Percentiles rank a stretch among this genome's conserved stretches.
These are phyloP conservation scores for Dolichopus griseipennis DNA, from an alignment of 2,888 invertebrate genomes.

Conservation along the genomic window DNA sequence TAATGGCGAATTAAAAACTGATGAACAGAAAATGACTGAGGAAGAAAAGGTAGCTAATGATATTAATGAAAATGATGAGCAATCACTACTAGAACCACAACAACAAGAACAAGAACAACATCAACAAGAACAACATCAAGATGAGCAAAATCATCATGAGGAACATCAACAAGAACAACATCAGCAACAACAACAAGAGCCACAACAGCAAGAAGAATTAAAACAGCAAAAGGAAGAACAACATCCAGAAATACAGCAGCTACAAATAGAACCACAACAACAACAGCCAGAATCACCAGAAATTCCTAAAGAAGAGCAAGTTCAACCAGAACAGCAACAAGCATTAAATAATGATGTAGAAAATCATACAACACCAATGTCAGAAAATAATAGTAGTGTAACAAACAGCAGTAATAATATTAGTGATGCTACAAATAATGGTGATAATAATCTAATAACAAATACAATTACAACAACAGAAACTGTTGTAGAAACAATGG, in stretches of 20 bases:
- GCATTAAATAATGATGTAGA: not conserved
- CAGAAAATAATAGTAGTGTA: not conserved
- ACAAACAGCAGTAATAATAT: not conserved
- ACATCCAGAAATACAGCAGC: conserved; percentile 23
- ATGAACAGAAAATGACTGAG: conserved; percentile 17
- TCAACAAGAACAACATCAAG: conserved; percentile 16
- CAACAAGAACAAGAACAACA: not conserved
- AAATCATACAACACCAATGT: not conserved
- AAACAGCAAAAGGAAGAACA: conserved; percentile 13
- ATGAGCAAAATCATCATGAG: no score
- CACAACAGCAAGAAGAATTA: not conserved
- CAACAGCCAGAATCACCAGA: conserved; percentile 15
- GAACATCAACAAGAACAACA: not conserved
- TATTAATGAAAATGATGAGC: not conserved
- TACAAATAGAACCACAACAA: conserved; percentile 24
- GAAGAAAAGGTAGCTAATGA: conserved; percentile 12
- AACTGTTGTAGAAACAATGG: not conserved
- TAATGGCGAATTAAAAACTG: conserved; percentile 24
- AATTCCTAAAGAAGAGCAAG: not conserved
- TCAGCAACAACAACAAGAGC: not conserved
- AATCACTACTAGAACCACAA: conserved; percentile 13
- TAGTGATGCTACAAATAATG: not conserved
- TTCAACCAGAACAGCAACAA: not conserved
- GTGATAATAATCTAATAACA: not conserved
- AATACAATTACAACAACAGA: not conserved